Percentiles rank a stretch among this genome's conserved stretches.
Conservation (phyloP, 2,888 invertebrate species). For the Nemoura dubitans region DNA sequence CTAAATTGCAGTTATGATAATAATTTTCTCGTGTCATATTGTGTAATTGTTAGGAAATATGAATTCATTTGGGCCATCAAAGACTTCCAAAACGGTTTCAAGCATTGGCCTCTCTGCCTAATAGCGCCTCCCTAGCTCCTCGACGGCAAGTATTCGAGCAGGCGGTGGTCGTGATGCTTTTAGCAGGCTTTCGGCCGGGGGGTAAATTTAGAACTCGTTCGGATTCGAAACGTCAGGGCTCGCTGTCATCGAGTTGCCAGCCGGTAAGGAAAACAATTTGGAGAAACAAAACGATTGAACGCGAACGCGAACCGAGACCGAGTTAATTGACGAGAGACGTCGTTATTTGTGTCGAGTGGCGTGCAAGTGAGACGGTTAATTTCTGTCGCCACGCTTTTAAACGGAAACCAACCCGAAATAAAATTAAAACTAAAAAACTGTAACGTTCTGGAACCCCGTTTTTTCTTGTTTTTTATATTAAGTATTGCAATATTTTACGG, state of each 20-base stretch:
- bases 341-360: neutral
- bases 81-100: too few relatives aligned
- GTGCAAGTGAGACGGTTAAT: neutral
- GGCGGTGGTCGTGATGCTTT: neutral
- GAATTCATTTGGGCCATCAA: too few relatives aligned
- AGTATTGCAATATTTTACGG: neutral
- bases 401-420: neutral
- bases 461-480: neutral
- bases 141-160: neutral
- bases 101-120: too few relatives aligned
- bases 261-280: neutral
- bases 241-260: neutral
- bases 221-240: neutral
- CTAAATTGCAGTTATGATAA: too few relatives aligned
- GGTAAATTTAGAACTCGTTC: neutral
- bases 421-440: neutral
- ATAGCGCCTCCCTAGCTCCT: too few relatives aligned
- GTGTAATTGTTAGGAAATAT: too few relatives aligned
- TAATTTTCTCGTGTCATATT: too few relatives aligned
- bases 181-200: neutral
- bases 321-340: neutral
- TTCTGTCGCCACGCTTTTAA: neutral
- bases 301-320: neutral
- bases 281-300: neutral
- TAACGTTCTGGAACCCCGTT: too few relatives aligned